Evolutionary conservation across 1,140 invertebrate species (phyloP).

Genomic region (Drosophila saltans): DNA sequence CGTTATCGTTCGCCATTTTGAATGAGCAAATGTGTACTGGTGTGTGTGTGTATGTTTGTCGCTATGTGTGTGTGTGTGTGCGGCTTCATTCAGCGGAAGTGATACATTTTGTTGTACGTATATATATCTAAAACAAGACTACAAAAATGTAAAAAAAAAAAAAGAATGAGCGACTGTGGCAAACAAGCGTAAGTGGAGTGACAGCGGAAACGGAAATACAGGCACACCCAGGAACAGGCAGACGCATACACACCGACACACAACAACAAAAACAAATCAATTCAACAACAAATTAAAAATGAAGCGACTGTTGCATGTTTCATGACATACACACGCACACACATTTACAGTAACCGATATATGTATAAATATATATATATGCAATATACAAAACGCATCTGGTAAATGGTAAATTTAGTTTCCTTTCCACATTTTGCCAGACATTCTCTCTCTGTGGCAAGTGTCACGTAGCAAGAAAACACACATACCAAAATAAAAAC

Average conservation of each 20-base stretch:
- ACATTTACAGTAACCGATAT: constrained; percentile 14
- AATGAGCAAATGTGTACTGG: constrained; percentile 37
- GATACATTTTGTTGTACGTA: constrained; percentile 69
- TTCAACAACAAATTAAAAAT: constrained; percentile 74
- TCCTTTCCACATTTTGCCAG: not conserved
- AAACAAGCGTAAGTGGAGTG: constrained; percentile 27
- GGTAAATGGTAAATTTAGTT: constrained; percentile 54
- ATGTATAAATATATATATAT: constrained; percentile 20
- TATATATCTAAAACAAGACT: constrained; percentile 18
- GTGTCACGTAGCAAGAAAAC: constrained; percentile 49
- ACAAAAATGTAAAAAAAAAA: constrained; percentile 26
- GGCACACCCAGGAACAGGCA: constrained; percentile 33
- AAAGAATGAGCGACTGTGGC: constrained; percentile 24
- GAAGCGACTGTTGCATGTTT: constrained; percentile 61
- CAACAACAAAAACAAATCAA: constrained; percentile 59
- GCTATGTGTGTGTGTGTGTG: constrained; percentile 9
- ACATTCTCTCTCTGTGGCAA: constrained; percentile 5
- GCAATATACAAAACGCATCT: constrained; percentile 59
- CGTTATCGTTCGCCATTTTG: constrained; percentile 78
- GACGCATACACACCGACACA: constrained; percentile 15
- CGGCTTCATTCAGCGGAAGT: constrained; percentile 40
- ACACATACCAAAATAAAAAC: not conserved
- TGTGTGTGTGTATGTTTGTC: not conserved
- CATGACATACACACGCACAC: constrained; percentile 38
- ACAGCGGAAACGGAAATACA: constrained; percentile 70